A percentile compares a stretch with the other conserved stretches of the same genome.
Conservation (phyloP, 2,113 vertebrate species). For the Lophura nycthemera region DNA sequence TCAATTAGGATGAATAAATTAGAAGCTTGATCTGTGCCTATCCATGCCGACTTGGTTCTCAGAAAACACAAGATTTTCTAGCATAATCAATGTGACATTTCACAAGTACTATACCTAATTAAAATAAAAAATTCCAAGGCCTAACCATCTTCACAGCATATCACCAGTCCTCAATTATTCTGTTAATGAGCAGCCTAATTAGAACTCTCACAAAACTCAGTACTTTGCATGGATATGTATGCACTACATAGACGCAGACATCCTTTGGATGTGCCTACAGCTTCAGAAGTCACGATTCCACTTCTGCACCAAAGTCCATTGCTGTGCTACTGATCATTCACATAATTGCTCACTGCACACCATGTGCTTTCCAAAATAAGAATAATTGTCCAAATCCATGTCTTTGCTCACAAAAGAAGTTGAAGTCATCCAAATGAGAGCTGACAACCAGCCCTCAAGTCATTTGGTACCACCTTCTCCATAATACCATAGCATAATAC, state of each 20-base stretch:
- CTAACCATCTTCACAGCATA: not conserved
- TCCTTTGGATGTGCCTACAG: not conserved
- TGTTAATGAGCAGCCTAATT: not conserved
- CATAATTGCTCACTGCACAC: not conserved
- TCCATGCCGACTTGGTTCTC: not conserved
- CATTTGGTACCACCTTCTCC: not conserved
- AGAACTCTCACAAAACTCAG: not conserved
- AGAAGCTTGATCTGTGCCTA: not conserved
- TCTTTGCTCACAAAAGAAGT: not conserved
- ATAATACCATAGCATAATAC: not conserved
- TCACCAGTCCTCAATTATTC: not conserved
- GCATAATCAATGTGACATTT: not conserved
- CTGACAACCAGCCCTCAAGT: not conserved
- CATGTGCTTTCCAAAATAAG: not conserved
- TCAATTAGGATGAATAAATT: not conserved
- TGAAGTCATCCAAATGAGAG: not conserved
- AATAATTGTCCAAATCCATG: not conserved
- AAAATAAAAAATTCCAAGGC: not conserved
- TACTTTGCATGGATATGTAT: fast-evolving
- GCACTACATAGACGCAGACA: not conserved
- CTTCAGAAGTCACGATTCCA: not conserved
- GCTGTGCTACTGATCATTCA: not conserved
- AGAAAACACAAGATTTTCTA: not conserved
- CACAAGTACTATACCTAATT: not conserved
- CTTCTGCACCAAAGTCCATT: not conserved